Evolutionary conservation across 2,888 invertebrate genomes (phyloP).

Genomic region (Dioctria rufipes): DNA sequence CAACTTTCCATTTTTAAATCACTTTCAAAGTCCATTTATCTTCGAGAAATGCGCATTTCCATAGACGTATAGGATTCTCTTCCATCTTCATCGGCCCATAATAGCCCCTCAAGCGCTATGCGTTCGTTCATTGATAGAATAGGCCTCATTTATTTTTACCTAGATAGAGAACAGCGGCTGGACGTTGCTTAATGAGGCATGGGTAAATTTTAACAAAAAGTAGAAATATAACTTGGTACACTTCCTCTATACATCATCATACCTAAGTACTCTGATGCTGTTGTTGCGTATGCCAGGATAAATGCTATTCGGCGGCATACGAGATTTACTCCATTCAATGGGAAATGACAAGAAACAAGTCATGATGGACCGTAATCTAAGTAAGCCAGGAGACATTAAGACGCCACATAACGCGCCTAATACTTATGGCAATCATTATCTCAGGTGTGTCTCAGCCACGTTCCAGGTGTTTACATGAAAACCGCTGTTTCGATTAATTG

Average conservation of each 20-base stretch:
- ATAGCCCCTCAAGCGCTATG: background rate
- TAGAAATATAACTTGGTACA: background rate
- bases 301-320: too few species aligned
- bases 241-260: background rate
- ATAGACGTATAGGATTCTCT: slow-evolving; percentile 6
- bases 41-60: background rate
- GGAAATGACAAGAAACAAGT: slow-evolving; percentile 22
- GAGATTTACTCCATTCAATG: background rate
- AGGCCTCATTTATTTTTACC: slow-evolving; percentile 14
- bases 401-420: slow-evolving; percentile 35
- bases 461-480: slow-evolving; percentile 46
- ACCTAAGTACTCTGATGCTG: background rate
- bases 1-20: slow-evolving; percentile 47
- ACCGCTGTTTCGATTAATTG: slow-evolving; percentile 19
- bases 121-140: background rate
- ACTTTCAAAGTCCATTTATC: slow-evolving; percentile 21
- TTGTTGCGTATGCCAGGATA: background rate
- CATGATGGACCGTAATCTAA: slow-evolving; percentile 2
- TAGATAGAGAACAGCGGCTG: background rate
- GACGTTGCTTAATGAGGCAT: background rate
- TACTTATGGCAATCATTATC: slow-evolving; percentile 37
- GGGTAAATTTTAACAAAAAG: slow-evolving; percentile 9
- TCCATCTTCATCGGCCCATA: slow-evolving; percentile 1
- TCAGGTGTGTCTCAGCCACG: slow-evolving; percentile 26
- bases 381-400: slow-evolving; percentile 43